phyloP scores from a whole-genome alignment of 1,140 invertebrate species.

The Drosophila erecta region DNA sequence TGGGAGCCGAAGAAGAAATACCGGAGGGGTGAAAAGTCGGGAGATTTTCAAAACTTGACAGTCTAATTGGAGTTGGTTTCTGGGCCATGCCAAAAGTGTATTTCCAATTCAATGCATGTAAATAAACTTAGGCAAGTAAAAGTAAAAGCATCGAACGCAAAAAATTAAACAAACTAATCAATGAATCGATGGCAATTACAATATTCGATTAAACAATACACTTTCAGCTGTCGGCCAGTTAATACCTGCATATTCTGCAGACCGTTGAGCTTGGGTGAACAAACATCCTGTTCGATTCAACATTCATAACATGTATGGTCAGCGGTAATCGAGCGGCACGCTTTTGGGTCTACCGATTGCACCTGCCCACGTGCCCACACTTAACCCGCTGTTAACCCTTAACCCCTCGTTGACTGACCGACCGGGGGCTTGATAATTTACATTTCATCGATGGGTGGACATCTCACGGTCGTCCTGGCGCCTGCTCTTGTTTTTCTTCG shows the following conservation, averaged over 20 bases:
- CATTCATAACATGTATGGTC: conserved; percentile 29
- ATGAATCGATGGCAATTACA: not conserved
- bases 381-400: conserved; percentile 16
- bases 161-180: conserved; percentile 9
- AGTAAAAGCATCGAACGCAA: not conserved
- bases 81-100: not conserved
- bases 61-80: not conserved
- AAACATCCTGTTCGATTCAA: conserved; percentile 5
- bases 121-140: too few species aligned
- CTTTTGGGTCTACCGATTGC: conserved; percentile 1
- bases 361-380: conserved; percentile 52
- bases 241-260: conserved; percentile 18
- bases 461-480: conserved; percentile 47
- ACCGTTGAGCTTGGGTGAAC: conserved; percentile 41
- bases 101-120: too few species aligned
- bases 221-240: conserved; percentile 7
- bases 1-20: not conserved
- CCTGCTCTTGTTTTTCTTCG: conserved; percentile 20
- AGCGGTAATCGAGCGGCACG: conserved; percentile 66
- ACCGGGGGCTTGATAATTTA: not conserved
- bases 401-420: conserved; percentile 12
- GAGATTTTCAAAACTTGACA: not conserved
- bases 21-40: not conserved
- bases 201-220: conserved; percentile 1
- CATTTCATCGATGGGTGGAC: conserved; percentile 14